These are phyloP conservation scores for Dromococcyx pavoninus DNA, from an alignment of 2,797 vertebrate genomes.

Conservation along the genomic window DNA sequence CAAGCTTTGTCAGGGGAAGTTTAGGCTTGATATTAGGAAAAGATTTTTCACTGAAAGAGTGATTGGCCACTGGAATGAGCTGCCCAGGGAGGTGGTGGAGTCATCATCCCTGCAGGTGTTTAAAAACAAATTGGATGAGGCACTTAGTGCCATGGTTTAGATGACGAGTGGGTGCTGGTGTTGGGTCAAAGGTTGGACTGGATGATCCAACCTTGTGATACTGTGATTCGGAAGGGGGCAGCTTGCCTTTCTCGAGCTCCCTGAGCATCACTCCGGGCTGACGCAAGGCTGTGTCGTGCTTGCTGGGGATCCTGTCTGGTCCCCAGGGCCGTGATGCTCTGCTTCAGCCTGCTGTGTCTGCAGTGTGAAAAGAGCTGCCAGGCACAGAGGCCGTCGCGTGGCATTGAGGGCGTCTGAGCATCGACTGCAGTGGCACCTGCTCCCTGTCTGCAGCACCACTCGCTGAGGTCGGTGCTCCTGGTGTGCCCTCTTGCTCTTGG, in stretches of 20 bases:
- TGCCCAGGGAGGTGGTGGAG: too few relatives aligned
- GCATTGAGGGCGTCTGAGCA: background rate
- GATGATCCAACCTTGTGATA: too few relatives aligned
- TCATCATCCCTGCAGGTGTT: too few relatives aligned
- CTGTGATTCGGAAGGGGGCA: background rate
- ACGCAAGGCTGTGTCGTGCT: background rate
- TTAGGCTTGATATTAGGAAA: too few relatives aligned
- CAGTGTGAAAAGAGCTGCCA: background rate
- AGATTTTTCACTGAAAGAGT: too few relatives aligned
- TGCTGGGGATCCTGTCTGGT: background rate
- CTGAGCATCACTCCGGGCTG: background rate
- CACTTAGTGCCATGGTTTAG: too few relatives aligned
- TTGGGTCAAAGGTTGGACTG: too few relatives aligned
- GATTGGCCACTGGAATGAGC: too few relatives aligned
- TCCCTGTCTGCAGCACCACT: background rate
- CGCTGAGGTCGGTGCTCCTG: accelerated
- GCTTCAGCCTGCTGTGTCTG: background rate
- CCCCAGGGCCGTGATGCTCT: background rate
- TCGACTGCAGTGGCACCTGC: background rate
- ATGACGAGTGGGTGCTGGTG: too few relatives aligned
- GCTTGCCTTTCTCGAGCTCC: background rate
- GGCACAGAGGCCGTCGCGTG: accelerated
- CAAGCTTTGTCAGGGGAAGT: too few relatives aligned
- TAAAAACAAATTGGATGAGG: too few relatives aligned
- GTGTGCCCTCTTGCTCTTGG: background rate